Evolutionary conservation across 2,113 vertebrate genomes (phyloP).

Genomic region (Ploceus nigricollis): DNA sequence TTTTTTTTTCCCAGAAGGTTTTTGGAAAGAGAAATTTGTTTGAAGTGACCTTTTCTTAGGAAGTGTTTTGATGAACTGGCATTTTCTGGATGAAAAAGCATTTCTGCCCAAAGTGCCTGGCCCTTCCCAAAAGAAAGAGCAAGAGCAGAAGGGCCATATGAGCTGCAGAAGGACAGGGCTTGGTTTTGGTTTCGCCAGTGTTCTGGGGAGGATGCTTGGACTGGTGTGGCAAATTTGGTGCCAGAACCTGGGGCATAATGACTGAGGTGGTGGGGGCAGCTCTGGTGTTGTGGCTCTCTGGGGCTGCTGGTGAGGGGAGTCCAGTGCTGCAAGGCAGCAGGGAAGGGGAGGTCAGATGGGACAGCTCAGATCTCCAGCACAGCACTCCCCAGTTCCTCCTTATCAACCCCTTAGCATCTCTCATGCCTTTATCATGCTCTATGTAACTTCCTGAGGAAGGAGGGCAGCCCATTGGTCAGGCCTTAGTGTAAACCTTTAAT

Average conservation of each 20-base stretch:
- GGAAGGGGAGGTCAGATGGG: background rate
- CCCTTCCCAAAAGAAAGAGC: background rate
- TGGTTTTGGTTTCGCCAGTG: background rate
- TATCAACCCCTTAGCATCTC: background rate
- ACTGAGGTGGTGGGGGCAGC: background rate
- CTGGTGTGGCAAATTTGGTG: background rate
- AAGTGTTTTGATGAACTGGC: constrained; percentile 32
- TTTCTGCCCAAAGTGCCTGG: background rate
- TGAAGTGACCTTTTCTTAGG: constrained; percentile 47
- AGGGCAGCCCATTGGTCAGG: background rate
- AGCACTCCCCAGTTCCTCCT: accelerated
- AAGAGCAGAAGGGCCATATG: background rate
- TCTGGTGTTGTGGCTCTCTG: accelerated
- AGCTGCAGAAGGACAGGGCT: background rate
- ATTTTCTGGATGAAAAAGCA: constrained; percentile 11
- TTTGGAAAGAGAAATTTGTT: constrained; percentile 37
- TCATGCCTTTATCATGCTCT: background rate
- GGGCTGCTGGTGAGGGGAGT: background rate
- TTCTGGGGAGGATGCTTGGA: background rate
- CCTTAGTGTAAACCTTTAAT: background rate
- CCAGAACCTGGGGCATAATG: background rate
- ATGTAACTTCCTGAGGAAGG: background rate
- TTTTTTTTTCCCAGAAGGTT: background rate
- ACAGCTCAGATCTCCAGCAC: background rate
- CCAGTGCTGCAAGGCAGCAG: background rate